Evolutionary conservation across 2,797 vertebrate genomes (phyloP).

Genomic region (Helarctos malayanus): DNA sequence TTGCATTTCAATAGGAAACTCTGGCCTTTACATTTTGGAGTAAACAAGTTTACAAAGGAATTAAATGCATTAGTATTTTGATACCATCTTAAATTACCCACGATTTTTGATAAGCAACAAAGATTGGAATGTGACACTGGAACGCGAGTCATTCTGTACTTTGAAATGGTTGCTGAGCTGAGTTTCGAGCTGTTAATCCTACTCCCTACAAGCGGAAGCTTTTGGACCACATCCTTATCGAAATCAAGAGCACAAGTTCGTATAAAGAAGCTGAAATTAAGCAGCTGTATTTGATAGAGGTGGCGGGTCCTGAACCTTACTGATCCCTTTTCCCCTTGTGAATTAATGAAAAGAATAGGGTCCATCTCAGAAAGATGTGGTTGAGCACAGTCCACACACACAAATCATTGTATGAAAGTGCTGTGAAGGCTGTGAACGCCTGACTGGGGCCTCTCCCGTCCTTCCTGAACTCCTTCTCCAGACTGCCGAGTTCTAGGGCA

Average conservation of each 20-base stretch:
- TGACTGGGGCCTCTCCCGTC: neutral
- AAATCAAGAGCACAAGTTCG: neutral
- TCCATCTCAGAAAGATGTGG: neutral
- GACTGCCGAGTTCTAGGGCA: neutral
- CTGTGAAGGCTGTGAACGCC: neutral
- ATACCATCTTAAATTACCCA: slow-evolving; percentile 57
- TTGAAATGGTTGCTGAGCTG: neutral
- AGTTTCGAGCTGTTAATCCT: slow-evolving; percentile 1
- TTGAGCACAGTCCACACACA: neutral
- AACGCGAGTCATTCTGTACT: slow-evolving; percentile 3
- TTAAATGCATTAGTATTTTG: slow-evolving; percentile 57
- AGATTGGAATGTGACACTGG: slow-evolving; percentile 26
- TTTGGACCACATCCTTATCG: neutral
- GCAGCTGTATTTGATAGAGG: neutral
- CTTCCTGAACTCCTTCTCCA: neutral
- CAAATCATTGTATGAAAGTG: neutral
- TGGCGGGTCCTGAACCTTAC: neutral
- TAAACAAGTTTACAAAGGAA: slow-evolving; percentile 68
- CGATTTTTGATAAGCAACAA: slow-evolving; percentile 50
- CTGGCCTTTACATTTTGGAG: slow-evolving; percentile 9
- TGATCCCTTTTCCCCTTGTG: neutral
- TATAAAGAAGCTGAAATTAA: neutral
- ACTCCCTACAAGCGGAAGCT: neutral
- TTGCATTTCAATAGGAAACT: neutral
- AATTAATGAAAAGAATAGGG: neutral